Conservation (phyloP, 2,888 invertebrate genomes). For the Andrena minutula region DNA sequence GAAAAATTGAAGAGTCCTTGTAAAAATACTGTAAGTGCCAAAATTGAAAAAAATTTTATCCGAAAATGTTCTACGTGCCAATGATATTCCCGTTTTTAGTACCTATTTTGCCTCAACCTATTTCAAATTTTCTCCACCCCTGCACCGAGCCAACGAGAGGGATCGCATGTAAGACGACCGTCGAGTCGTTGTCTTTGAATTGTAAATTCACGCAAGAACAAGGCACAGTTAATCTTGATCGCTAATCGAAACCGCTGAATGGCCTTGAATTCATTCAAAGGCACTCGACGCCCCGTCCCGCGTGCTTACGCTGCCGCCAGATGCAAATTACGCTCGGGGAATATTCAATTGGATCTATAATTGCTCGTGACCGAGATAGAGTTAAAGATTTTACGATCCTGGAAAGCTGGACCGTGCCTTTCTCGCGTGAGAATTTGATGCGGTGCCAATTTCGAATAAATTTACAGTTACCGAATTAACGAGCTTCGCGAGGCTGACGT, state of each 20-base stretch:
- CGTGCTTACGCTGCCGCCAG: constrained; percentile 25
- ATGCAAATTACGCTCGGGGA: constrained; percentile 54
- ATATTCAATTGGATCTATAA: constrained; percentile 57
- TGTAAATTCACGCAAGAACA: constrained; percentile 36
- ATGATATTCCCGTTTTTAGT: too few species aligned
- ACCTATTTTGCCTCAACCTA: too few species aligned
- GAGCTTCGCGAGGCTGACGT: not conserved
- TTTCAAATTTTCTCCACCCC: too few species aligned
- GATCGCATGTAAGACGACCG: not conserved
- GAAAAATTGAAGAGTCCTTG: too few species aligned
- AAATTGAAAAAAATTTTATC: too few species aligned
- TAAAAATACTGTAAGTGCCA: too few species aligned
- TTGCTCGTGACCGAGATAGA: constrained; percentile 54
- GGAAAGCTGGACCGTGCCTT: constrained; percentile 15
- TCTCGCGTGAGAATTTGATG: constrained; percentile 17
- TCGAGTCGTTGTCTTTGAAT: constrained; percentile 19
- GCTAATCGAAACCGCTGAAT: constrained; percentile 41
- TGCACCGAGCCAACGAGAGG: not conserved
- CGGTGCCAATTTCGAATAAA: not conserved
- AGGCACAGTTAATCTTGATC: constrained; percentile 43
- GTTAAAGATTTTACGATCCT: constrained; percentile 35
- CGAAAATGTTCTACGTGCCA: too few species aligned
- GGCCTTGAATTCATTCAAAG: constrained; percentile 60
- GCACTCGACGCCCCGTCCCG: constrained; percentile 19
- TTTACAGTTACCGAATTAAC: not conserved